phyloP scores from a whole-genome alignment of 2,113 vertebrate genomes.

The Zingel zingel region DNA sequence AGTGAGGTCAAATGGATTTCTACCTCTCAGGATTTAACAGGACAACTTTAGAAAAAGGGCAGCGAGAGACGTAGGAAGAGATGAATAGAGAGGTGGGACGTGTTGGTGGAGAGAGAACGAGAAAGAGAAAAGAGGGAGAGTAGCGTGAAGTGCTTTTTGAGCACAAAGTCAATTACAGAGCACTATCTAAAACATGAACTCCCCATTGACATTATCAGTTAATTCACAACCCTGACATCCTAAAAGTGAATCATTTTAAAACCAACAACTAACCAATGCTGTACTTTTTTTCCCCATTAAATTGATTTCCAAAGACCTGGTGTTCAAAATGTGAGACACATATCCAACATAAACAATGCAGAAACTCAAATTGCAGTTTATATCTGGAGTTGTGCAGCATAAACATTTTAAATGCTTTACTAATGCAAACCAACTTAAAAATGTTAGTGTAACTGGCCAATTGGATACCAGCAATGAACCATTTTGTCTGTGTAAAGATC shows the following conservation, averaged over 20 bases:
- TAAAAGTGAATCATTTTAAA: conserved; percentile 12
- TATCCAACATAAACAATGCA: neutral
- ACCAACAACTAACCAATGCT: neutral
- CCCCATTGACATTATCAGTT: conserved; percentile 35
- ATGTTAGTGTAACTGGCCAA: no score
- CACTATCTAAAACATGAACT: conserved; percentile 49
- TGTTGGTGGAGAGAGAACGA: conserved; percentile 22
- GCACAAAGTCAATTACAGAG: conserved; percentile 62
- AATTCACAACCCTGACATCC: conserved; percentile 41
- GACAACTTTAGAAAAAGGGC: conserved; percentile 56
- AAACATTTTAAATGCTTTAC: neutral
- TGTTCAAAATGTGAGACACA: neutral
- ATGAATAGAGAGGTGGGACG: conserved; percentile 24
- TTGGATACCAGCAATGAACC: neutral
- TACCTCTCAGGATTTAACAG: conserved; percentile 63
- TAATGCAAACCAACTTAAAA: neutral
- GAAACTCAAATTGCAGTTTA: neutral
- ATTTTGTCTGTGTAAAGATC: conserved; percentile 4
- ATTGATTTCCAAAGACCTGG: neutral
- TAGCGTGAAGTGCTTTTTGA: conserved; percentile 53
- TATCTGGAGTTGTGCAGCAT: neutral
- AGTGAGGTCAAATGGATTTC: conserved; percentile 73
- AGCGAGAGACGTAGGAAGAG: conserved; percentile 25
- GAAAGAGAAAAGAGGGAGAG: conserved; percentile 6
- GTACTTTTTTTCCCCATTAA: neutral